These are phyloP conservation scores for Psittacula cyanocephala DNA, from an alignment of 2,113 vertebrate genomes.

Conservation along the genomic window DNA sequence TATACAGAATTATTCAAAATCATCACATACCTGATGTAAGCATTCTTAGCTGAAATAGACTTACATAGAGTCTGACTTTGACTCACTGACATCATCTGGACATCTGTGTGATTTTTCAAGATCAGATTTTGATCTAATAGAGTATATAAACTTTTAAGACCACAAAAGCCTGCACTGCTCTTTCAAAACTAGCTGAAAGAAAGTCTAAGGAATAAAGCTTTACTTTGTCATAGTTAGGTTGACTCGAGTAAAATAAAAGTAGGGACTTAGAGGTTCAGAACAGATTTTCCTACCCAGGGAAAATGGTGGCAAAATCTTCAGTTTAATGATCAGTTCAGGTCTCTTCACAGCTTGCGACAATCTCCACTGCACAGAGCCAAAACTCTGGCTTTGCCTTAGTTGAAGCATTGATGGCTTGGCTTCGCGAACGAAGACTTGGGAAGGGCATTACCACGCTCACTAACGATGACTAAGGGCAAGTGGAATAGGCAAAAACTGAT, in stretches of 20 bases:
- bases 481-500: too few relatives aligned
- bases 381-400: background rate
- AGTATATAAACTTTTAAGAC: background rate
- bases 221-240: background rate
- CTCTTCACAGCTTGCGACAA: background rate
- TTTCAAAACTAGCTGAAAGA: background rate
- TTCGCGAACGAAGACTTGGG: too few relatives aligned
- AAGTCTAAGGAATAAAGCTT: background rate
- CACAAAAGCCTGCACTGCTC: background rate
- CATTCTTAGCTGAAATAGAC: background rate
- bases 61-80: background rate
- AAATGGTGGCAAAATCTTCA: background rate
- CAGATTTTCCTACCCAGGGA: background rate
- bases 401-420: background rate
- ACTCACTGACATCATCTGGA: background rate
- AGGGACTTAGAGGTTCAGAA: background rate
- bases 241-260: background rate
- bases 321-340: background rate
- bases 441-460: too few relatives aligned
- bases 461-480: too few relatives aligned
- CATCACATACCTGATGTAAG: background rate
- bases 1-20: background rate
- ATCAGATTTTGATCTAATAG: background rate
- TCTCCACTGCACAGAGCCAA: background rate
- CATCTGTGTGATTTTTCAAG: background rate